These are phyloP conservation scores for Notechis scutatus DNA, from an alignment of 2,113 vertebrate genomes.

Conservation along the genomic window DNA sequence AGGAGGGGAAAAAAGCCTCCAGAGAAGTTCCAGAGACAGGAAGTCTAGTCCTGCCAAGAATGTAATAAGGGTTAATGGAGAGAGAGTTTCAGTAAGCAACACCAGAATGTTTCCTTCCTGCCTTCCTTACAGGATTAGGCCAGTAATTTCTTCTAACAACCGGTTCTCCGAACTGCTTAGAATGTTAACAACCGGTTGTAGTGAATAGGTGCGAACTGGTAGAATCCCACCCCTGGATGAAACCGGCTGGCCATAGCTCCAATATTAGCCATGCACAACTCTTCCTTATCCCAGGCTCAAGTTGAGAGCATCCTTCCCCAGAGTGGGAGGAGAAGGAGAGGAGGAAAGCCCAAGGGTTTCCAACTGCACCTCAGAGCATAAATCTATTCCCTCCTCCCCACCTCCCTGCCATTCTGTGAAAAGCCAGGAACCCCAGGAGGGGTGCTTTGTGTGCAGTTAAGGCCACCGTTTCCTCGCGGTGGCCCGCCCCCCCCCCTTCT, in stretches of 20 bases:
- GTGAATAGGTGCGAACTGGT: neutral
- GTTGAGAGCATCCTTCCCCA: neutral
- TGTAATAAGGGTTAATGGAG: too few species aligned
- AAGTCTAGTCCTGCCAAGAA: too few species aligned
- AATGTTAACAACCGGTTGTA: too few species aligned
- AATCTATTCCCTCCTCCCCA: rapidly evolving
- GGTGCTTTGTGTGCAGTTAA: conserved; percentile 8
- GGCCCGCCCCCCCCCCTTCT: conserved; percentile 34
- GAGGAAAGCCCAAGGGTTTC: conserved; percentile 10
- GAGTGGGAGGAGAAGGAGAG: neutral
- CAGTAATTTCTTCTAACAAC: too few species aligned
- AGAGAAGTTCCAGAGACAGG: too few species aligned
- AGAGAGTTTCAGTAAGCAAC: too few species aligned
- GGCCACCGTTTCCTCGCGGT: neutral
- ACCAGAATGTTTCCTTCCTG: too few species aligned
- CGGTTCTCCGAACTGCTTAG: too few species aligned
- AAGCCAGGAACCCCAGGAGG: neutral
- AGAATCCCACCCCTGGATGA: neutral
- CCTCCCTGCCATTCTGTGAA: neutral
- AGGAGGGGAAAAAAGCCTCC: too few species aligned
- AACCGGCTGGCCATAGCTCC: neutral
- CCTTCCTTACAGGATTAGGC: too few species aligned
- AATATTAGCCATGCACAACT: neutral
- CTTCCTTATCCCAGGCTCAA: rapidly evolving
- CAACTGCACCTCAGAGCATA: rapidly evolving